phyloP scores from a whole-genome alignment of 2,797 vertebrate species.

The Enteromius fasciolatus region DNA sequence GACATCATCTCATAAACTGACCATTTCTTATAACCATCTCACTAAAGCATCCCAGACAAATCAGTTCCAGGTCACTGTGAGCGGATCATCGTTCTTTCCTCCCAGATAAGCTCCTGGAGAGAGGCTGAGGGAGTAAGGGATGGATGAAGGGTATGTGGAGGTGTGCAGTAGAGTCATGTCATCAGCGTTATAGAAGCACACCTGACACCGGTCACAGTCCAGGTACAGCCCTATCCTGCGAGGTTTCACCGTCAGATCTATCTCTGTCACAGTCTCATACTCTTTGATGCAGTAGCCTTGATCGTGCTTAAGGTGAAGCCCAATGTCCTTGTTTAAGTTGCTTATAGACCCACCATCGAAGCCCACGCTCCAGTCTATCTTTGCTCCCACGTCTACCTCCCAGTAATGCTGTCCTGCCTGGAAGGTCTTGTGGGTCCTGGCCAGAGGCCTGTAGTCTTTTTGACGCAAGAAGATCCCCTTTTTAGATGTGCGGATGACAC shows the following conservation, averaged over 20 bases:
- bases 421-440: constrained; percentile 51
- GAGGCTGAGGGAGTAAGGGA: constrained; percentile 55
- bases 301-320: constrained; percentile 55
- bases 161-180: constrained; percentile 54
- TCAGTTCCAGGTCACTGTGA: constrained; percentile 59
- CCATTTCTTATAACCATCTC: not conserved
- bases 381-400: constrained; percentile 60
- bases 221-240: constrained; percentile 58
- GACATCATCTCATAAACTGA: not conserved
- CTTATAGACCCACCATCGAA: constrained; percentile 50
- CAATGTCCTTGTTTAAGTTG: constrained; percentile 53
- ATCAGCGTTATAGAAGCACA: constrained; percentile 61
- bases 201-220: constrained; percentile 58
- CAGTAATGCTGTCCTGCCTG: constrained; percentile 62
- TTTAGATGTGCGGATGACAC: constrained; percentile 52
- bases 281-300: constrained; percentile 55
- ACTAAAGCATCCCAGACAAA: not conserved
- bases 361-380: constrained; percentile 60
- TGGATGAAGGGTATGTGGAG: constrained; percentile 37
- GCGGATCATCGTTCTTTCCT: constrained; percentile 54
- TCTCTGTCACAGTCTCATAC: constrained; percentile 43
- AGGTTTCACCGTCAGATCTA: constrained; percentile 45
- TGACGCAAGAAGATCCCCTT: constrained; percentile 42
- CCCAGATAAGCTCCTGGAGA: constrained; percentile 56
- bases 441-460: constrained; percentile 55